Base-by-base conservation (phyloP, 2,888 invertebrate genomes). In the Calliphora vomitoria region DNA sequence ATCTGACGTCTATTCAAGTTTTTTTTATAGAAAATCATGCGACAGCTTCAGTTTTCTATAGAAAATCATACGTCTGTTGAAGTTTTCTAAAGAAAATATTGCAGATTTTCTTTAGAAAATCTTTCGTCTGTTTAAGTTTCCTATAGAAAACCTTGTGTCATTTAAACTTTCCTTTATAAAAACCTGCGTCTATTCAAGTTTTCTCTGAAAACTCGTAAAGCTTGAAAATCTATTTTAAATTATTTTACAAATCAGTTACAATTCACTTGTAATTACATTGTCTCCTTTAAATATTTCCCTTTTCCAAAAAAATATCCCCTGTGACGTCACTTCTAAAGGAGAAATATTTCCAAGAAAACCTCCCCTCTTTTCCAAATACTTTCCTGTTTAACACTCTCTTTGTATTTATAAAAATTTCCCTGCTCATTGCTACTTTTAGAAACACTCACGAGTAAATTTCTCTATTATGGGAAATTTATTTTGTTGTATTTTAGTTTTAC, bases 381-480 rank as follows among this genome's bases (percentile, higher is more conserved):
- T 41, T 25, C 11, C 41, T 3, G n/a, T 64, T n/a, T 71, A 50
- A 3, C 6, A 3, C 11, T 55, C 20, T 44, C 62, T 66, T 44
- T n/a, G n/a, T n/a, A 4, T 18, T 44, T 31, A 25, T 47, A 18
- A 10, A 44, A 68, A 18, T 75, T n/a, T 50, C 35, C 50, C 62
- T 50, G 58, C 75, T 72, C 31, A 18, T 0, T 41, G 6, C 11
- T 13, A 1, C 47, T 20, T 11, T 38, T 72, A 35, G 4, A 35
- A 35, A 44, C 53, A 60, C 25, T 71, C n/a, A 8, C 25, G 6
- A 41, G 68, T 4, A 47, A 62, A 79, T 47, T 50, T 60, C 87
- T 81, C 66, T 87, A 81, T 87, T 87, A 78, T 82, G 87, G 84
- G 87, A 81, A 66, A 72, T 83, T 86, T 80, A 10, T 60, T 60